Evolutionary conservation across 2,113 vertebrate genomes (phyloP), one percentile per base, ranked within the genome.

Genomic region (Ifrita kowaldi): DNA sequence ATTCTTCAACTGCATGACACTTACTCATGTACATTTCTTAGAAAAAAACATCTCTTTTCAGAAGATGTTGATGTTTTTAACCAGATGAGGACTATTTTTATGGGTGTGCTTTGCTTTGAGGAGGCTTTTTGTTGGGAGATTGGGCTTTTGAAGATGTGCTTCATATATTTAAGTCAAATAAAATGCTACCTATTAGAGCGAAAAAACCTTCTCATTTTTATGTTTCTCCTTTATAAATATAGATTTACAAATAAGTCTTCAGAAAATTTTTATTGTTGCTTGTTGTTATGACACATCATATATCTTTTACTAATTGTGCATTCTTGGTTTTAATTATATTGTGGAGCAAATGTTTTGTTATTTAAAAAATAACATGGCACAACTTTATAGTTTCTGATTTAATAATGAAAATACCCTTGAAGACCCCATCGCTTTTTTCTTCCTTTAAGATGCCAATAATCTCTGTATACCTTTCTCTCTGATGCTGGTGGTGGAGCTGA

Each of bases 81-180:
- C 88, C 60, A 84, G 84, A 57, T 52, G 42, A 46, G 47, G 83
- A 79, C 83, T 86, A n/a, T 94, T 95, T 96, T 95, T 74, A 27
- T 60, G 59, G 62, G 32, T 62, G 30, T 92, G 65, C 49, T 84
- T 93, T 79, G 21, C 49, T 94, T 90, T 68, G n/a, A 89, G 35
- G 13, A 95, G 67, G 39, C 89, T 96, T 97, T 96, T 79, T 65
- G 8, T 89, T 85, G 55, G 70, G 46, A 92, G 67, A 65, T 42
- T 47, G 62, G 39, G 47, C 87, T 96, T 97, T 92, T 96, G 93
- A 96, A 97, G 94, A 93, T 49, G 74, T 90, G n/a, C 87, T 90
- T 91, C 67, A 84, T 89, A 91, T 84, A 89, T 80, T 85, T 93
- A 80, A 95, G 74, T 81, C 63, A 96, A 94, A 94, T 73, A 87